Evolutionary conservation across 2,797 vertebrate species (phyloP), one percentile per base, ranked within the genome.

Genomic region (Brotula barbata): DNA sequence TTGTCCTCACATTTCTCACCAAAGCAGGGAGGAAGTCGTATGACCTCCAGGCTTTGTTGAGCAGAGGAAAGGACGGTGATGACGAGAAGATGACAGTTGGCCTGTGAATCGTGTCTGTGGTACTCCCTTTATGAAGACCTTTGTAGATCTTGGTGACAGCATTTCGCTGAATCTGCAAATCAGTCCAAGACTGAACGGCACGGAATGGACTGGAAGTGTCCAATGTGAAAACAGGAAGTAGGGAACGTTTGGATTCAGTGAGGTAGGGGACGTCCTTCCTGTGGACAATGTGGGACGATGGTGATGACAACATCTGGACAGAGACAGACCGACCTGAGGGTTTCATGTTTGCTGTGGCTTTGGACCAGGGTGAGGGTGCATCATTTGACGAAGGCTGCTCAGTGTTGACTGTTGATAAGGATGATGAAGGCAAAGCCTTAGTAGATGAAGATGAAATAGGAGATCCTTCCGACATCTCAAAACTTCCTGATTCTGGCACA

Each of bases 271-370:
- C 52, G 9, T 80, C 77, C 53, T 78, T 88, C 42, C 78, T 77
- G 11, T 75, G 54, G 28, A 88, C 53, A 33, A 88, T 89, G 43
- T 89, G 85, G 33, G 83, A 84, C 13, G 84, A 69, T 45, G 81
- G 71, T 22, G 40, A 71, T 15, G 90, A 93, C 57, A 88, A 64
- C 89, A 92, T 89, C 76, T 93, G 92, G 59, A 91, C 79, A n/a
- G 89, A 92, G 50, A 92, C 83, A 1, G 89, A 92, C 56, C 75
- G 78, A 33, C 74, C 65, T 14, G 55, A 53, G 33, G 40, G 37
- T 13, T 67, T 60, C 23, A 16, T 13, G 20, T 77, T 78, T 45
- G 21, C 19, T 31, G 14, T 0, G 1, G 53, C 19, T 2, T 3
- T 7, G 8, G 53, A 9, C 36, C 2, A n/a, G 37, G 20, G 20